These are phyloP conservation scores for Myrmecobius fasciatus DNA, from an alignment of 2,113 vertebrate species.

Conservation along the genomic window DNA sequence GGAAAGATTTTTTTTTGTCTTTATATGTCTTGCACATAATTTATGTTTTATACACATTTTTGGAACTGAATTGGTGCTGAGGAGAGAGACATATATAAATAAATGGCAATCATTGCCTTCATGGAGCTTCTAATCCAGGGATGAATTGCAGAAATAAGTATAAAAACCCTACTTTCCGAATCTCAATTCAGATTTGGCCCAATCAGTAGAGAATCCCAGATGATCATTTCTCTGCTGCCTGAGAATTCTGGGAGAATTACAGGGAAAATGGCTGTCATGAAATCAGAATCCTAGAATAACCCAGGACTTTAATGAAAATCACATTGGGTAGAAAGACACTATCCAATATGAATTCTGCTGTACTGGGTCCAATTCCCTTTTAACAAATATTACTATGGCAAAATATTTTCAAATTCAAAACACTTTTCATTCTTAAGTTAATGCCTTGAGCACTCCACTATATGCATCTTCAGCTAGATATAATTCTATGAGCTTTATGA, in stretches of 20 bases:
- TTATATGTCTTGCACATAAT: background rate
- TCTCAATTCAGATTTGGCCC: background rate
- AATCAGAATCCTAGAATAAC: background rate
- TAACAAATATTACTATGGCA: constrained; percentile 57
- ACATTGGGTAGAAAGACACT: background rate
- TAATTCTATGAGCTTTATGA: constrained; percentile 54
- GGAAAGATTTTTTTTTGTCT: background rate
- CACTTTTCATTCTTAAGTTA: constrained; percentile 53
- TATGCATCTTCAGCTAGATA: constrained; percentile 29
- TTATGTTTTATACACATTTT: background rate
- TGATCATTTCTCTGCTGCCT: constrained; percentile 47
- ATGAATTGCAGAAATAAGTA: background rate
- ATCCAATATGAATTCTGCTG: constrained; percentile 34
- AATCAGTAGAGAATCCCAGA: constrained; percentile 1
- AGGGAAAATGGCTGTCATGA: background rate
- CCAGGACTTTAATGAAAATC: background rate
- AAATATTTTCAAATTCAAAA: constrained; percentile 67
- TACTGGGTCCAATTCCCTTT: constrained; percentile 64
- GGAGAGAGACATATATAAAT: background rate
- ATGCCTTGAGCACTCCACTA: constrained; percentile 65
- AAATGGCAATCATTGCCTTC: background rate
- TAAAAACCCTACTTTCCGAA: background rate
- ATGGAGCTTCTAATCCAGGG: background rate
- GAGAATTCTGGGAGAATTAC: constrained; percentile 14
- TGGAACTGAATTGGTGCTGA: background rate